Evolutionary conservation across 2,797 vertebrate genomes (phyloP).

Genomic region (Pantherophis vulpinus): DNA sequence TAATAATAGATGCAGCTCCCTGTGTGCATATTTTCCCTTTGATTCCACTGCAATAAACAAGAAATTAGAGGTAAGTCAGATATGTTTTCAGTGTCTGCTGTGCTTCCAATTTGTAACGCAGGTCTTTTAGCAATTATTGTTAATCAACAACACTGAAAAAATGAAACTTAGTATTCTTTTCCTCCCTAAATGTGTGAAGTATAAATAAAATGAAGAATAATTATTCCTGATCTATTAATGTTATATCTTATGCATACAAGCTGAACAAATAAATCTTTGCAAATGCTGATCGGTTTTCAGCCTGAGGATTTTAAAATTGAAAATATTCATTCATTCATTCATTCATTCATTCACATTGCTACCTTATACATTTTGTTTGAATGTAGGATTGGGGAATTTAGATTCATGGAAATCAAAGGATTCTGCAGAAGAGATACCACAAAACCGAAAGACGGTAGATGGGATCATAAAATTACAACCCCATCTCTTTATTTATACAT

Average conservation of each 20-base stretch:
- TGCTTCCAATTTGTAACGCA: slow-evolving; percentile 36
- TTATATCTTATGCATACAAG: neutral
- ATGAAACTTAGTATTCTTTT: neutral
- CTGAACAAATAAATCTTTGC: too few species aligned
- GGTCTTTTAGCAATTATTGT: neutral
- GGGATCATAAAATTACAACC: neutral
- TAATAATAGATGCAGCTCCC: slow-evolving; percentile 32
- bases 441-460: neutral
- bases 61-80: slow-evolving; percentile 42
- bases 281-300: neutral
- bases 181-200: neutral
- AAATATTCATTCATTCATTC: neutral
- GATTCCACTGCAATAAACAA: slow-evolving; percentile 45
- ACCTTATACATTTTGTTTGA: neutral
- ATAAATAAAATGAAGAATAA: neutral
- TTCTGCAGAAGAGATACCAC: neutral
- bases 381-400: neutral
- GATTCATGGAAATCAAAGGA: neutral
- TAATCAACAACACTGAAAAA: slow-evolving; percentile 37
- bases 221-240: neutral
- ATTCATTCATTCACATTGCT: neutral
- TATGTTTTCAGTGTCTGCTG: slow-evolving; percentile 23
- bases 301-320: neutral
- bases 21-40: slow-evolving; percentile 44
- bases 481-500: neutral